These are phyloP conservation scores for Pristionchus entomophagus DNA, from an alignment of 2,888 invertebrate species.

Conservation along the genomic window DNA sequence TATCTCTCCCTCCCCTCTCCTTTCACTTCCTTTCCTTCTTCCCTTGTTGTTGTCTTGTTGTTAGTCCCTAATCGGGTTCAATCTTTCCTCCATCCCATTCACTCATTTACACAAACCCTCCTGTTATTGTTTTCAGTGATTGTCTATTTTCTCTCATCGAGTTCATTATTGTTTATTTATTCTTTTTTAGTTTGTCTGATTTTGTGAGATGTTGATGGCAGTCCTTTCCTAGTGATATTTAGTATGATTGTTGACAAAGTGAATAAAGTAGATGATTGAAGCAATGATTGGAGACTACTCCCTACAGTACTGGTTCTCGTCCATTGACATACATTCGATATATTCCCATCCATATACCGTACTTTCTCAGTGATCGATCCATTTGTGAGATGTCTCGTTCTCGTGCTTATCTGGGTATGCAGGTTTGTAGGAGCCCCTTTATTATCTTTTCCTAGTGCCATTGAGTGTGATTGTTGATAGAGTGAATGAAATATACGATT, in stretches of 20 bases:
- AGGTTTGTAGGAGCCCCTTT: too few species aligned
- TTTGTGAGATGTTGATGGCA: constrained; percentile 30
- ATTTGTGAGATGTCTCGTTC: constrained; percentile 9
- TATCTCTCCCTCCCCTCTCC: not conserved
- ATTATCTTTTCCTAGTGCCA: too few species aligned
- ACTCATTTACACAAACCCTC: not conserved
- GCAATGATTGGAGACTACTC: not conserved
- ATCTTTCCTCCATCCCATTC: constrained; percentile 14
- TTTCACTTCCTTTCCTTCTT: not conserved
- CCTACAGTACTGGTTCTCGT: not conserved
- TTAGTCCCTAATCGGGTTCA: constrained; percentile 39
- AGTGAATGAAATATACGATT: too few species aligned
- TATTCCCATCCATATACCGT: not conserved
- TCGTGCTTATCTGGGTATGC: constrained; percentile 67
- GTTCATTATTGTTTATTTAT: constrained; percentile 11
- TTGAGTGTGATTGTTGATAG: too few species aligned
- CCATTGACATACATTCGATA: not conserved
- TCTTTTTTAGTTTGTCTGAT: not conserved
- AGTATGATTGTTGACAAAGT: not conserved
- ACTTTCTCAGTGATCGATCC: not conserved
- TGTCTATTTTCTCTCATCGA: constrained; percentile 21
- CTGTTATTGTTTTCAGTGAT: constrained; percentile 30
- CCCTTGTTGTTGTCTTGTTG: constrained; percentile 25
- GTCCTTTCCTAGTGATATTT: not conserved
- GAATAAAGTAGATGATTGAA: constrained; percentile 16